Percentiles rank a stretch among this genome's conserved stretches.
Evolutionary conservation across 1,140 invertebrate species (phyloP).

Genomic region (Rhagoletis pomonella): DNA sequence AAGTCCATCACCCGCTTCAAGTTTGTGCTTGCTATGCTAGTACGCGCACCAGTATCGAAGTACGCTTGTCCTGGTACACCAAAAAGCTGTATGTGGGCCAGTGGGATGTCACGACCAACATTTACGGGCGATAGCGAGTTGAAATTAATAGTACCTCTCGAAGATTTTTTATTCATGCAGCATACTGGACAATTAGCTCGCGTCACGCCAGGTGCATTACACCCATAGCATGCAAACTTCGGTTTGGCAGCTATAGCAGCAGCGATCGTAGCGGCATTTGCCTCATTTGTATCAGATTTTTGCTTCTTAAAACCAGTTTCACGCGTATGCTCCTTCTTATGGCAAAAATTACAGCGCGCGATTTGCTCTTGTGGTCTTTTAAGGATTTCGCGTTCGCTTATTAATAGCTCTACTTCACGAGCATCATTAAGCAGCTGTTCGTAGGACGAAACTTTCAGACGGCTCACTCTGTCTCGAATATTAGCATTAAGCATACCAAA

Average conservation of each 20-base stretch:
- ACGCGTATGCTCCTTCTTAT: too few relatives aligned
- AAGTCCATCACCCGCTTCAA: constrained; percentile 42
- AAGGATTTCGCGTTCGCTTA: too few relatives aligned
- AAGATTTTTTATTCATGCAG: not conserved
- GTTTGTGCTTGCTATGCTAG: constrained; percentile 52
- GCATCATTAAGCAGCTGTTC: not conserved
- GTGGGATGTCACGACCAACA: constrained; percentile 39
- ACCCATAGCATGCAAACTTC: constrained; percentile 39
- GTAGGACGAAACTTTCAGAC: constrained; percentile 48
- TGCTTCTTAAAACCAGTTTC: too few relatives aligned
- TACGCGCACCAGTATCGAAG: constrained; percentile 53
- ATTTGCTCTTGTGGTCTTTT: too few relatives aligned
- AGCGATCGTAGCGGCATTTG: not conserved
- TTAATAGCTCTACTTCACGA: too few relatives aligned
- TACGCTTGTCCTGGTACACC: constrained; percentile 42
- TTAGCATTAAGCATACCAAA: constrained; percentile 55
- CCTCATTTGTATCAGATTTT: not conserved
- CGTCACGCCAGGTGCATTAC: not conserved
- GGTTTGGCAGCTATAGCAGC: not conserved
- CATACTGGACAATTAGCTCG: constrained; percentile 3
- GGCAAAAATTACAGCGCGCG: too few relatives aligned
- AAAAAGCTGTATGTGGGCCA: not conserved
- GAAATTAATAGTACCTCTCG: not conserved
- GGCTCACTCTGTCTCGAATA: constrained; percentile 56
- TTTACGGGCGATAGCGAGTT: not conserved